A percentile compares a stretch with the other conserved stretches of the same genome.
These are phyloP conservation scores for Eudorcas thomsonii DNA, from an alignment of 2,113 vertebrate species.

Conservation along the genomic window DNA sequence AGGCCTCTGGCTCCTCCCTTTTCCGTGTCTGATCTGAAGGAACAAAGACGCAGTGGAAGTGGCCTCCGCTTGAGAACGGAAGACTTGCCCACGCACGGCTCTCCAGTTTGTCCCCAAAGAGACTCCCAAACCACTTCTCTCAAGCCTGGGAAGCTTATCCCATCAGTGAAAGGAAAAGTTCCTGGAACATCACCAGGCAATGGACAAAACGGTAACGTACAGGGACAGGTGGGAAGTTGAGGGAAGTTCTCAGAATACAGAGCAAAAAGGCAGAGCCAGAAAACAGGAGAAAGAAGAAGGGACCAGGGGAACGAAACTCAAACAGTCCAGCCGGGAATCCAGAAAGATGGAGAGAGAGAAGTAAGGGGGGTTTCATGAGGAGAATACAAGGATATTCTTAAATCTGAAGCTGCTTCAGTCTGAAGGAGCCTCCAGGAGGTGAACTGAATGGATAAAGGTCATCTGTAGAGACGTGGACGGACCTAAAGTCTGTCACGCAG, in stretches of 20 bases:
- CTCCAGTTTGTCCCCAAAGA: neutral
- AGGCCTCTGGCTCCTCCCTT: neutral
- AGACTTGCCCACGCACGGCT: neutral
- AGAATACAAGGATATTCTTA: neutral
- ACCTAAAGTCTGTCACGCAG: neutral
- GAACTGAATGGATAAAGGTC: neutral
- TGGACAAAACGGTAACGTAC: neutral
- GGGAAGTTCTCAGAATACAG: neutral
- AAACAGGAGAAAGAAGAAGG: neutral
- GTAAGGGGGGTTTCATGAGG: fast-evolving
- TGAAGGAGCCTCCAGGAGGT: neutral
- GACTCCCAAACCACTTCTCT: neutral
- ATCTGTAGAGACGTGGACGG: neutral
- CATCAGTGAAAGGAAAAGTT: neutral
- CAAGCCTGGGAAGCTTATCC: neutral
- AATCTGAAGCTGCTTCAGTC: neutral
- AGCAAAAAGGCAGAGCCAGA: neutral
- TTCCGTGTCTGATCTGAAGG: neutral
- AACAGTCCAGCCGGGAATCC: fast-evolving
- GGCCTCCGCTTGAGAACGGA: neutral
- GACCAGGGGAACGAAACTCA: neutral
- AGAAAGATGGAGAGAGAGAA: neutral
- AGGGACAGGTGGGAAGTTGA: neutral
- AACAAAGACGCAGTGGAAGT: fast-evolving
- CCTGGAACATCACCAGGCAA: neutral